Base-by-base conservation (phyloP, 1,140 invertebrate species). In the Bicyclus anynana region DNA sequence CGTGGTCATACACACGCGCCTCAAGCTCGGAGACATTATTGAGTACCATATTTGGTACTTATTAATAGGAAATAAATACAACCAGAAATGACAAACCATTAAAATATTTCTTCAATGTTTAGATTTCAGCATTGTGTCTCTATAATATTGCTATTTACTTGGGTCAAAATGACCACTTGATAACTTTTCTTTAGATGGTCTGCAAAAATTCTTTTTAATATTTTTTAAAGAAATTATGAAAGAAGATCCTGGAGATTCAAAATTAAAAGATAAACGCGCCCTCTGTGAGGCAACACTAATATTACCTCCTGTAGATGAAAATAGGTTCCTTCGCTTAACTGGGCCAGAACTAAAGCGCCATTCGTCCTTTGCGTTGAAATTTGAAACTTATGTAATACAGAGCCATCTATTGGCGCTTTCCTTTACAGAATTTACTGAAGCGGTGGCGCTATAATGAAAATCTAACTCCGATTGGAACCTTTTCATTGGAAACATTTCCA, bases 1-100 rank as follows among this genome's bases (percentile, higher is more conserved):
- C 89, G 97, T 96, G 48, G 93, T 98, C 72, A 93, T 97, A 64
- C 96, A 97, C 84, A 95, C 95, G n/a, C 91, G 94, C 66, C 93
- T 97, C 86, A 97, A 97, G 87, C 90, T 96, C 47, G 95, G 95
- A 3, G 96, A 97, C 86, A 96, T 97, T 84, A 97, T 97, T n/a
- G n/a, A n/a, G n/a, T n/a, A n/a, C n/a, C n/a, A n/a, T n/a, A n/a
- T n/a, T n/a, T n/a, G n/a, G n/a, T n/a, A n/a, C n/a, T n/a, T n/a
- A n/a, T n/a, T n/a, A n/a, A n/a, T n/a, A n/a, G n/a, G n/a, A n/a
- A n/a, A n/a, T n/a, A n/a, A n/a, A n/a, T n/a, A n/a, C n/a, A n/a
- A n/a, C n/a, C n/a, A n/a, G n/a, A n/a, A n/a, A n/a, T n/a, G n/a
- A n/a, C n/a, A n/a, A n/a, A n/a, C n/a, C n/a, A n/a, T n/a, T n/a